These are phyloP conservation scores for Neoniphon sammara DNA, from an alignment of 2,797 vertebrate genomes.

Conservation along the genomic window DNA sequence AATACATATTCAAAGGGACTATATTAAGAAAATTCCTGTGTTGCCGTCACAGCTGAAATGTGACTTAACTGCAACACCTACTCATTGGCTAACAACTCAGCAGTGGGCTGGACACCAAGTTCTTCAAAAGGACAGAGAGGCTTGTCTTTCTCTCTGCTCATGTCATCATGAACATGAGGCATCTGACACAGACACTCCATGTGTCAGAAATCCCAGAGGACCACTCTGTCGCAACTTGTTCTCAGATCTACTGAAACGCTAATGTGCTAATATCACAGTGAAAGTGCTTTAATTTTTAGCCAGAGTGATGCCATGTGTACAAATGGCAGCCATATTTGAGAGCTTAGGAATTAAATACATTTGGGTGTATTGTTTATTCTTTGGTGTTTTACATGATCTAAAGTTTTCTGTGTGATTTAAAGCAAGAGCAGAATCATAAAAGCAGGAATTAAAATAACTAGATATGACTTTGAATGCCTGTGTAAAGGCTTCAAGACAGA, in stretches of 20 bases:
- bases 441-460: slow-evolving; percentile 13
- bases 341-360: slow-evolving; percentile 37
- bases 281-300: not conserved
- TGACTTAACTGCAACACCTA: not conserved
- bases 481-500: not conserved
- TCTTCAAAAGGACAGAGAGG: not conserved
- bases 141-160: not conserved
- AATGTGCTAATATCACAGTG: not conserved
- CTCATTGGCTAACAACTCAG: too few relatives aligned
- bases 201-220: slow-evolving; percentile 15
- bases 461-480: slow-evolving; percentile 19
- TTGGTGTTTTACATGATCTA: slow-evolving; percentile 24
- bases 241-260: slow-evolving; percentile 6
- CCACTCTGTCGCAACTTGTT: slow-evolving; percentile 7
- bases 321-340: slow-evolving; percentile 33
- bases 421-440: slow-evolving; percentile 29
- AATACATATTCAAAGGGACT: not conserved
- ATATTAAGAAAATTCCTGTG: not conserved
- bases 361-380: not conserved
- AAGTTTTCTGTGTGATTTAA: slow-evolving; percentile 46
- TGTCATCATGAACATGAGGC: slow-evolving; percentile 16
- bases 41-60: not conserved
- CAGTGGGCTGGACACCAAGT: not conserved
- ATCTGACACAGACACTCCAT: slow-evolving; percentile 33
- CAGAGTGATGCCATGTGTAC: not conserved